Base-by-base conservation (phyloP, 2,113 vertebrate genomes). In the Alligator sinensis region DNA sequence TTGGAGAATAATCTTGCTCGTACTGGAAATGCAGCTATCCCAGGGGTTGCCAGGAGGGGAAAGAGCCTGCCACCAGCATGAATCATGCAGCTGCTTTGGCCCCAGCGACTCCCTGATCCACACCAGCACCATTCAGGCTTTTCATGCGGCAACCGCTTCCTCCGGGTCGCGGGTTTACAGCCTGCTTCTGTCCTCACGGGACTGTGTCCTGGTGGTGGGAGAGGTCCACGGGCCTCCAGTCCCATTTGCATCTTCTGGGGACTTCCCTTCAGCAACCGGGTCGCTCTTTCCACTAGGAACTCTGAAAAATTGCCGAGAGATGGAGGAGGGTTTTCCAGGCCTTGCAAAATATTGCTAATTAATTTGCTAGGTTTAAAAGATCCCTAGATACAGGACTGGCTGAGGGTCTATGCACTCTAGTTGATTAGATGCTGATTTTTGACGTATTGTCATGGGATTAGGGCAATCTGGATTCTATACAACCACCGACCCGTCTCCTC, bases 231-330 rank as follows among this genome's bases (percentile, higher is more conserved):
- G 27, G 14, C 28, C 64, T 66, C 14, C 27, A 70, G n/a, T 30
- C n/a, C 2, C 0, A 1, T 28, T 75, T 68, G 4, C 13, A 70
- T 21, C 80, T 80, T n/a, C 5, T 18, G 59, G 80, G 81, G 68
- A 4, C 27, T 3, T 2, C 78, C 16, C 11, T 74, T 77, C 13
- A 10, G 25, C 75, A 57, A 38, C 2, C n/a, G 68, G 30, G 21
- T 58, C 2, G 79, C 75, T 3, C 0, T 2, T 64, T 70, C 22
- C 1, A 3, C 5, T 83, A 75, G 57, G 30, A 12, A 25, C 47
- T 64, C 6, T 78, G 5, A 68, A 47, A 80, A 19, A 38, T 68
- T 1, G 0, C 59, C 55, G 57, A 64, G 24, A 86, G 63, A 9
- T 10, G 0, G 21, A 2, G 60, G 25, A 9, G 54, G 27, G 55